phyloP scores from a whole-genome alignment of 2,113 vertebrate species.

The Lethenteron camtschaticum region DNA sequence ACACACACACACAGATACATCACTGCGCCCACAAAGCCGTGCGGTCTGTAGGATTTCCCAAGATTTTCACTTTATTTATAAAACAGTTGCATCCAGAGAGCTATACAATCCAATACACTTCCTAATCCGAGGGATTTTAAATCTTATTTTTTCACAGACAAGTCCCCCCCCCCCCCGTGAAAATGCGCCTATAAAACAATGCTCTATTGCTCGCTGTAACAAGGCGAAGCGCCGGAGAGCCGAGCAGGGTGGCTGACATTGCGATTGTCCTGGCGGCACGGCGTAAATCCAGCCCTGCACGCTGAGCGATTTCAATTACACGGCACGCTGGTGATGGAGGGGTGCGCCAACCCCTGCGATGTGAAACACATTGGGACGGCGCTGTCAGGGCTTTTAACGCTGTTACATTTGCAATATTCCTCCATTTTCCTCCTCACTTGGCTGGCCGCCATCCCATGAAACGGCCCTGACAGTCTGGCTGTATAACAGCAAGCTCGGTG shows the following conservation, averaged over 20 bases:
- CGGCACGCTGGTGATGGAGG: constrained; percentile 6
- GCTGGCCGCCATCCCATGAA: constrained; percentile 4
- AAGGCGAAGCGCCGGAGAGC: not conserved
- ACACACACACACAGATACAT: too few species aligned
- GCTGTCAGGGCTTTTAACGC: constrained; percentile 5
- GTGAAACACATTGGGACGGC: constrained; percentile 1
- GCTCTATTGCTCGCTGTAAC: not conserved
- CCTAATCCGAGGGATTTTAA: too few species aligned
- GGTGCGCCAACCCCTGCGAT: not conserved
- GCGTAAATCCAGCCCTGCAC: constrained; percentile 5
- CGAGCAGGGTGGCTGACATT: constrained; percentile 1
- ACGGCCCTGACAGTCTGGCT: constrained; percentile 2
- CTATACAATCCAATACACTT: too few species aligned
- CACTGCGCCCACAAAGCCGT: too few species aligned
- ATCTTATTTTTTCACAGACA: too few species aligned
- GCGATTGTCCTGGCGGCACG: constrained; percentile 1
- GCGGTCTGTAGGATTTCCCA: too few species aligned
- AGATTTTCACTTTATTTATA: too few species aligned
- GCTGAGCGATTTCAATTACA: constrained; percentile 5
- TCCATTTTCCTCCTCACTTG: constrained; percentile 6
- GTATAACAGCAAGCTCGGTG: not conserved
- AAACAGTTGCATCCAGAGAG: too few species aligned
- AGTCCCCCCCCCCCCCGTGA: not conserved
- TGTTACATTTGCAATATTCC: constrained; percentile 5
- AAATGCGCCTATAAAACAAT: constrained; percentile 2